A percentile compares a stretch with the other conserved stretches of the same genome.
These are phyloP conservation scores for Spodoptera littoralis DNA, from an alignment of 2,888 invertebrate genomes.

Conservation along the genomic window DNA sequence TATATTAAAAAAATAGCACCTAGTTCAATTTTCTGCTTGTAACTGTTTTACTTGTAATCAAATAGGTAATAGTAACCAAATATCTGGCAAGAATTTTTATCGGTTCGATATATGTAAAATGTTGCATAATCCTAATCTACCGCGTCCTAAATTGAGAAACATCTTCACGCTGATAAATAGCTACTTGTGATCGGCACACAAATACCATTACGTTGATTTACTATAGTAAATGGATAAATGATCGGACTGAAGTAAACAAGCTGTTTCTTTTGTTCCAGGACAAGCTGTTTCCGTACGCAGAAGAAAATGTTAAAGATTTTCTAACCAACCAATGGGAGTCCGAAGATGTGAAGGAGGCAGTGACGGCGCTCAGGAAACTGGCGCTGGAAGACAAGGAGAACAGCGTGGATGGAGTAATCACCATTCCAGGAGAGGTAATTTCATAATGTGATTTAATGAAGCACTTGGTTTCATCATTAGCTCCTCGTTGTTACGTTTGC, in stretches of 20 bases:
- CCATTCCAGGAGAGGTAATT: conserved; percentile 86
- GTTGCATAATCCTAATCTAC: conserved; percentile 9
- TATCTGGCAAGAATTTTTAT: too few relatives aligned
- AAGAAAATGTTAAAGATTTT: conserved; percentile 91
- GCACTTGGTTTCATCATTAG: too few relatives aligned
- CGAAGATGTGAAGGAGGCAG: conserved; percentile 90
- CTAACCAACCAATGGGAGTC: conserved; percentile 92
- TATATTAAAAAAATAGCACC: too few relatives aligned
- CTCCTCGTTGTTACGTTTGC: too few relatives aligned
- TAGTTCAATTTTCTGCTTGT: too few relatives aligned
- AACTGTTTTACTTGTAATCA: too few relatives aligned
- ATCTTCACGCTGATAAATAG: background rate
- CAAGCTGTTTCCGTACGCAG: conserved; percentile 93
- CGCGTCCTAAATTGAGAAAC: conserved; percentile 23
- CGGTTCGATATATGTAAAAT: too few relatives aligned
- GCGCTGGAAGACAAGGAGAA: conserved; percentile 89
- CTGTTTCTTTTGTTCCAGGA: conserved; percentile 87
- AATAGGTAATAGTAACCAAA: too few relatives aligned
- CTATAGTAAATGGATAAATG: too few relatives aligned
- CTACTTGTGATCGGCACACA: background rate
- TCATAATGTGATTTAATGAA: too few relatives aligned
- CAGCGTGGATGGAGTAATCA: conserved; percentile 88
- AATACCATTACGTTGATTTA: too few relatives aligned
- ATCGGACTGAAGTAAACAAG: background rate
- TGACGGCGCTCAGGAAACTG: conserved; percentile 91